Evolutionary conservation across 2,888 invertebrate genomes (phyloP).

Genomic region (Gnatocerus cornutus): DNA sequence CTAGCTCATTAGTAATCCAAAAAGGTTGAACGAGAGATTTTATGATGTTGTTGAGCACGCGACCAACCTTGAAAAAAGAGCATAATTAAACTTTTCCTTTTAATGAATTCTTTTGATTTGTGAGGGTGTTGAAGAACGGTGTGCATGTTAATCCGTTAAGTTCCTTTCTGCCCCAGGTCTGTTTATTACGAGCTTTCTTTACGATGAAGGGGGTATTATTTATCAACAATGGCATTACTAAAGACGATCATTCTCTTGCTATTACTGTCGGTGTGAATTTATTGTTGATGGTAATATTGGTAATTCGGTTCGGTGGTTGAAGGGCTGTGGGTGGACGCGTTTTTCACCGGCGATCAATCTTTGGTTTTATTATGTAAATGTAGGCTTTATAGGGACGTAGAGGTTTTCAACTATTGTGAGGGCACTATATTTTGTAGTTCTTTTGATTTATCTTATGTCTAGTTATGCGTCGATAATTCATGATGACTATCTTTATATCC

Average conservation of each 20-base stretch:
- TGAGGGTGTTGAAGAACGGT: constrained; percentile 6
- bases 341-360: constrained; percentile 25
- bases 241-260: constrained; percentile 17
- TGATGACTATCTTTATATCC: too few species aligned
- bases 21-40: neutral
- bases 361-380: constrained; percentile 11
- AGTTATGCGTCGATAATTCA: too few species aligned
- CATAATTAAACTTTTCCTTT: constrained; percentile 7
- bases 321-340: constrained; percentile 30
- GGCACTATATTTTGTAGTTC: constrained; percentile 45
- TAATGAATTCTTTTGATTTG: constrained; percentile 7
- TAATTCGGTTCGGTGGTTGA: neutral
- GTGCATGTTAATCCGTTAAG: neutral
- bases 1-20: constrained; percentile 24
- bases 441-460: constrained; percentile 6
- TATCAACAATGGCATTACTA: constrained; percentile 19
- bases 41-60: constrained; percentile 4
- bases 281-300: constrained; percentile 12
- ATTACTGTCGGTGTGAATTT: constrained; percentile 35
- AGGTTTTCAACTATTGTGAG: neutral
- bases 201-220: constrained; percentile 1
- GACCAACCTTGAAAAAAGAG: neutral
- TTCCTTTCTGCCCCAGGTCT: neutral
- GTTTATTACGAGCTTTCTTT: too few species aligned
- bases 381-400: neutral